Base-by-base conservation (phyloP, 2,797 vertebrate species). In the Labroides dimidiatus region DNA sequence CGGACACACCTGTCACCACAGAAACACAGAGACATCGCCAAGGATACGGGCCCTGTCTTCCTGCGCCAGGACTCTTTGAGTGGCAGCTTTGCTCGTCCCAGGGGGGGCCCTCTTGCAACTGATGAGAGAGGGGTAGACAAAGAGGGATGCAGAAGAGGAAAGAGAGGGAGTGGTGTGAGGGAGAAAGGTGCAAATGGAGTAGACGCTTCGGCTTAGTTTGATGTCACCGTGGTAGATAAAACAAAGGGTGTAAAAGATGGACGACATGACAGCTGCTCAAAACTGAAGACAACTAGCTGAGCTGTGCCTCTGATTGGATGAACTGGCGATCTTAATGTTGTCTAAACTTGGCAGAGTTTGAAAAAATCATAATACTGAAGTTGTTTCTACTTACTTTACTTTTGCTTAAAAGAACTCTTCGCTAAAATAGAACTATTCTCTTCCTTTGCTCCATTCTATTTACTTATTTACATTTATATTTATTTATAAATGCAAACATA, bases 1-100 rank as follows among this genome's bases (percentile, higher is more conserved):
- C 78, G 83, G 87, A 89, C 90, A 89, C 89, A 89, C 87, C 89
- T 91, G 92, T 92, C 92, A 91, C 88, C 84, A 78, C 64, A 45
- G 79, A 85, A 82, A 89, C 85, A 88, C 80, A 78, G 55, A 87
- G 80, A 82, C 79, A 57, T 89, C 89, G 86, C 84, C 83, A 84
- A 76, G 87, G 88, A 89, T 80, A 88, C 80, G 6, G 81, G 80
- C 69, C 69, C 83, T 84, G 84, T 84, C 75, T 82, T 78, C 77
- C 64, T 79, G 82, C 33, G 69, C 84, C 87, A 84, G 77, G 78
- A 75, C 73, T 70, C 63, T 85, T 74, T 89, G 76, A 87, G 81
- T 75, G 79, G 80, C 68, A 75, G 76, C 71, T 71, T n/a, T 15
- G 49, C 77, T 82, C 27, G 48, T 92, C 90, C 85, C 88, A 45